Evolutionary conservation across 1,140 invertebrate genomes (phyloP).

Genomic region (Panonychus citri): DNA sequence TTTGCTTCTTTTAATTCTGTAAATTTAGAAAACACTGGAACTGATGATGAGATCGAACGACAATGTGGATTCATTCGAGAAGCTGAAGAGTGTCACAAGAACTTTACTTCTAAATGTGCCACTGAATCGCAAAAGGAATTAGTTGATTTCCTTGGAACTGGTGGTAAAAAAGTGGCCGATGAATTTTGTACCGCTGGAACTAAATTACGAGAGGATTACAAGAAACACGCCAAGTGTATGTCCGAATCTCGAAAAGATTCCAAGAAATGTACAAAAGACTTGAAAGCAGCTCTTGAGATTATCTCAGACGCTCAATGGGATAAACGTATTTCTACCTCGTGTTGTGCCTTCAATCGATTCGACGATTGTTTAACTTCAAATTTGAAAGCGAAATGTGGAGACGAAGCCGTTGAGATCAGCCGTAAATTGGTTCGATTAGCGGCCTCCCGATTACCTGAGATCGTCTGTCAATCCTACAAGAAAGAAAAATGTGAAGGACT

Average conservation of each 20-base stretch:
- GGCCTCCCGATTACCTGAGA: conserved; percentile 15
- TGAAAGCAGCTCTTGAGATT: conserved; percentile 16
- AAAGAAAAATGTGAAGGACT: neutral
- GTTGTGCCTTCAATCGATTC: conserved; percentile 12
- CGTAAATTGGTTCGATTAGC: conserved; percentile 13
- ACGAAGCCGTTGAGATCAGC: conserved; percentile 11
- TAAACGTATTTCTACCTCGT: conserved; percentile 16
- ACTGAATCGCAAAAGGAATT: conserved; percentile 16
- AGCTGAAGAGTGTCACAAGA: conserved; percentile 16
- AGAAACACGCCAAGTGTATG: neutral
- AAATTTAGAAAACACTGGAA: neutral
- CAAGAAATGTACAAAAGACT: conserved; percentile 13
- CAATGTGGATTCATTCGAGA: conserved; percentile 14
- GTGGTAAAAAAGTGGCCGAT: conserved; percentile 12
- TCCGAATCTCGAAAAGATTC: neutral
- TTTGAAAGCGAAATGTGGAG: conserved; percentile 14
- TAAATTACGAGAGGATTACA: neutral
- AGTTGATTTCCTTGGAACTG: conserved; percentile 15
- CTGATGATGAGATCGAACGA: conserved; percentile 12
- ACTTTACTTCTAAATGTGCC: conserved; percentile 14
- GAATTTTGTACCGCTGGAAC: conserved; percentile 17
- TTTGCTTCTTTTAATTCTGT: too few relatives aligned
- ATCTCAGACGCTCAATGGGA: conserved; percentile 14
- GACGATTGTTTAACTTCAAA: conserved; percentile 10
- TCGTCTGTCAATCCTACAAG: conserved; percentile 12